Evolutionary conservation across 2,113 vertebrate species (phyloP), one percentile per base, ranked within the genome.

Genomic region (Excalfactoria chinensis): DNA sequence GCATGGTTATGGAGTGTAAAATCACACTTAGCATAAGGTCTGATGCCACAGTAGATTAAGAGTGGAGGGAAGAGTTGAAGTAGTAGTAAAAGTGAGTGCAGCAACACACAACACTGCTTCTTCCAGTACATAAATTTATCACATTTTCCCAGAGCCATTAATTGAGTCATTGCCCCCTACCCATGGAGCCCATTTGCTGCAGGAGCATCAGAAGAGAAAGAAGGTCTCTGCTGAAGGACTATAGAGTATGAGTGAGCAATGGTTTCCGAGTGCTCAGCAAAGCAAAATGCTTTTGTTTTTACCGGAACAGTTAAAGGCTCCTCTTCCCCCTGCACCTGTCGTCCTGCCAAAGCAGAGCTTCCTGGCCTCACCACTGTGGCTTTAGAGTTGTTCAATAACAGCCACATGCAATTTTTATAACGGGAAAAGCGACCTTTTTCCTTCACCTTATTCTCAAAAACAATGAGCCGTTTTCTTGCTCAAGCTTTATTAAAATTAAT

Each of bases 121-220:
- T 85, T 93, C 66, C 12, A 35, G 82, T 56, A 92, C 56, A 74
- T 91, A 93, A 88, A 89, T 71, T 87, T 76, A 92, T 46, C 43
- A 12, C 55, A 64, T 79, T 83, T 91, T 85, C 46, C 35, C 49
- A 12, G 51, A 44, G 77, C 44, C 79, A 66, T 93, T 89, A 89
- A 92, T 67, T 77, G 82, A 71, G 46, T 73, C 1, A 1, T 64
- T 77, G 44, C 78, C 80, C 90, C 58, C n/a, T 41, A 43, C 40
- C 48, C 40, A 26, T 20, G 40, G 67, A 88, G 55, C 67, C 62
- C 28, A 62, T 87, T 93, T 92, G 30, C 55, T 63, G 34, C 73
- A 49, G 60, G 84, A 92, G 64, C 25, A 79, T 15, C 84, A 89
- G 63, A 34, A 87, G 41, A 84, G 70, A 75, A 79, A 88, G 64